Evolutionary conservation across 2,113 vertebrate species (phyloP), one percentile per base, ranked within the genome.

Genomic region (Rattus rattus): DNA sequence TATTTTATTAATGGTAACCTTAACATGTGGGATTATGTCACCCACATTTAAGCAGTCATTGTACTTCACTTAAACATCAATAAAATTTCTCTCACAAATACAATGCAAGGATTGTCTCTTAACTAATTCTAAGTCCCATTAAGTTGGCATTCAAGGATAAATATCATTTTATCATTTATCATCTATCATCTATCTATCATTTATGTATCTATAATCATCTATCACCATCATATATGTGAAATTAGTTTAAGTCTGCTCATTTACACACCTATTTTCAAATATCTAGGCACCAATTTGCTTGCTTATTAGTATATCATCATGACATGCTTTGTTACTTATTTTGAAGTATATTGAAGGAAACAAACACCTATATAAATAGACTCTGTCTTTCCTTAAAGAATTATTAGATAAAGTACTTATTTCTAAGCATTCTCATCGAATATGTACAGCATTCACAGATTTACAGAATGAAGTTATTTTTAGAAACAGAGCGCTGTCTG

Each of bases 381-480:
- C 70, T 11, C 24, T 30, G 24, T 63, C 8, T 88, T 69, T 16
- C 11, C 6, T 69, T 61, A 65, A 22, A 26, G 39, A 76, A 24
- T 90, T 79, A 8, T 39, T 0, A 47, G 19, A 69, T 75, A 47
- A 52, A 8, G 47, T 63, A 43, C 1, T 90, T 93, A 56, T 67
- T 17, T 92, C 2, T 75, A 88, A 80, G 75, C 22, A 70, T 77
- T 36, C 75, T 69, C 39, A 63, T 9, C 30, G 8, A 92, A 52
- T 73, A 39, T 67, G 24, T 24, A 28, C 7, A 63, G 24, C 90
- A 61, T 88, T 59, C 20, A 69, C 2, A 2, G 0, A 91, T 49
- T 77, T 79, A 61, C 8, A 87, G 54, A 95, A 73, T 63, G 59
- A 77, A 81, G 20, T 59, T 95, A 91, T 80, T 97, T 97, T 97